Conservation (phyloP, 23 tunicate genomes). For the Diplosoma virens region DNA sequence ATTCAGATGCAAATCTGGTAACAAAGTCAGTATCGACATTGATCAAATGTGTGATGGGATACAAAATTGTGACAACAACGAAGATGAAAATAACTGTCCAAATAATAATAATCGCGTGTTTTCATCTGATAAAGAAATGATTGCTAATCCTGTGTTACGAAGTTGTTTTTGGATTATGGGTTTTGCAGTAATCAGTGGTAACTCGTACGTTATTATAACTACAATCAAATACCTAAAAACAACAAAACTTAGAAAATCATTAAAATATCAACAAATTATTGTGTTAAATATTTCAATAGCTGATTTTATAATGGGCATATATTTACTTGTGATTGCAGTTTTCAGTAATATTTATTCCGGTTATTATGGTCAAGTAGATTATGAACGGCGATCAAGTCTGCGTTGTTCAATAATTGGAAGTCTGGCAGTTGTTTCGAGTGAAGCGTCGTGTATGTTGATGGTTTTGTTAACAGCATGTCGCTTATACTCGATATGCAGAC, state of each 20-base stretch:
- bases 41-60: constrained; percentile 3
- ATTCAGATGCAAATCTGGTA: neutral
- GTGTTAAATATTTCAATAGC: constrained; percentile 34
- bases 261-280: neutral
- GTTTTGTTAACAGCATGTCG: neutral
- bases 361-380: constrained; percentile 7
- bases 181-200: constrained; percentile 1
- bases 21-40: constrained; percentile 6
- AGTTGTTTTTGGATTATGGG: neutral
- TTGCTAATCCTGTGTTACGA: neutral
- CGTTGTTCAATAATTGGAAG: neutral
- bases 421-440: constrained; percentile 15
- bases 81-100: neutral
- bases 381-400: constrained; percentile 31
- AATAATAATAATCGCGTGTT: neutral
- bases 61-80: constrained; percentile 1
- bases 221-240: neutral
- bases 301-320: constrained; percentile 53
- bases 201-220: neutral
- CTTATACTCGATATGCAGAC: neutral
- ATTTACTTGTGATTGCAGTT: constrained; percentile 15
- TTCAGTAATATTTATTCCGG: constrained; percentile 15
- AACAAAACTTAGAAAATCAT: neutral
- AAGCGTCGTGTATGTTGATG: constrained; percentile 34
- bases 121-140: constrained; percentile 21